phyloP scores from a whole-genome alignment of 2,888 invertebrate species.

The Drosophila birchii region DNA sequence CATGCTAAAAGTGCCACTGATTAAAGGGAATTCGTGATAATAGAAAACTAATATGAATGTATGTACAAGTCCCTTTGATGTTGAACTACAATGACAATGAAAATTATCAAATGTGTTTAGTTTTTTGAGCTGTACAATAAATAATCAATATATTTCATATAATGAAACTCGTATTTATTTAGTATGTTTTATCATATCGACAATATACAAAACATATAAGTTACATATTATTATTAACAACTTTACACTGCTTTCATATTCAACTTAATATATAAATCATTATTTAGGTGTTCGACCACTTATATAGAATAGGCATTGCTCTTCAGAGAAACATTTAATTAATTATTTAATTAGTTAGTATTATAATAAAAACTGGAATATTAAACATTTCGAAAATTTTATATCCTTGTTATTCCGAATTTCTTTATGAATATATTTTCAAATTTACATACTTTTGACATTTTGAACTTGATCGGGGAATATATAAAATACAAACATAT shows the following conservation, averaged over 20 bases:
- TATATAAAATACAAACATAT: not conserved
- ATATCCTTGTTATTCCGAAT: not conserved
- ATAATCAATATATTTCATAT: not conserved
- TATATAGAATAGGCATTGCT: not conserved
- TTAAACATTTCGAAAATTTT: not conserved
- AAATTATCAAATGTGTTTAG: not conserved
- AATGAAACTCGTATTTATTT: not conserved
- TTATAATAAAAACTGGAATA: not conserved
- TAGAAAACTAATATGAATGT: slow-evolving; percentile 21
- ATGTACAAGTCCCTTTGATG: slow-evolving; percentile 12
- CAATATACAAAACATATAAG: not conserved
- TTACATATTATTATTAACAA: not conserved
- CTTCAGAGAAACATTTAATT: not conserved
- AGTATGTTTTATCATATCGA: not conserved
- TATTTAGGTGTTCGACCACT: not conserved
- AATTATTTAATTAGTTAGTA: too few relatives aligned
- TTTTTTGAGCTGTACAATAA: not conserved
- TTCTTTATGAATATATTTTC: not conserved
- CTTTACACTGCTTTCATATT: too few relatives aligned
- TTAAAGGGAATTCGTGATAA: slow-evolving; percentile 26
- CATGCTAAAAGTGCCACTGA: slow-evolving; percentile 39
- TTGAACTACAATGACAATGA: slow-evolving; percentile 13
- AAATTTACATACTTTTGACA: not conserved
- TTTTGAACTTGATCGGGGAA: not conserved
- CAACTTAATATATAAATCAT: not conserved